Evolutionary conservation across 2,888 invertebrate genomes (phyloP).

Genomic region (Belgica antarctica): DNA sequence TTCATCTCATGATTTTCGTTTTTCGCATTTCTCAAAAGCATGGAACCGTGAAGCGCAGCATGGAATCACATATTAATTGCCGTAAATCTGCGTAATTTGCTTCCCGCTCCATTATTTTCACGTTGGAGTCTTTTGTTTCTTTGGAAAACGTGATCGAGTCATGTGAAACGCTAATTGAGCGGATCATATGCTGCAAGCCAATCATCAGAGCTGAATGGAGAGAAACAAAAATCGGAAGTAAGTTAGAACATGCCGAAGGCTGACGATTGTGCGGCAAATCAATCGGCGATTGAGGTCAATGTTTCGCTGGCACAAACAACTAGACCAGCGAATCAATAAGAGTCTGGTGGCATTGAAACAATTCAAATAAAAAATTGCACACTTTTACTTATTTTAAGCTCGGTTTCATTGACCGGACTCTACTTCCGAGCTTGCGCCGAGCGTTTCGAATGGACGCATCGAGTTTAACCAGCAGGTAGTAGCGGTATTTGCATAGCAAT

Average conservation of each 20-base stretch:
- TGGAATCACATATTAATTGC: no score
- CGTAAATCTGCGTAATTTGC: background rate
- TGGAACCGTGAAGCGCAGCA: background rate
- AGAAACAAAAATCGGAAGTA: background rate
- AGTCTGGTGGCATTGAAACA: constrained; percentile 2
- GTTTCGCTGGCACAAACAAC: background rate
- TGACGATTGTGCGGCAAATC: background rate
- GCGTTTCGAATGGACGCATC: background rate
- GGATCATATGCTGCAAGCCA: background rate
- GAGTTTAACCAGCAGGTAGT: no score
- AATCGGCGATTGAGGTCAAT: background rate
- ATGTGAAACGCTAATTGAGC: background rate
- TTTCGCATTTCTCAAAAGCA: background rate
- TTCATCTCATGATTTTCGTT: background rate
- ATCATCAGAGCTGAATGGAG: background rate
- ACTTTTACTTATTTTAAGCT: background rate
- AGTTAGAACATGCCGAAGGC: background rate
- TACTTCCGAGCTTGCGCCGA: background rate
- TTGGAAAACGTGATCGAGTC: background rate
- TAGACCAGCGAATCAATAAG: background rate
- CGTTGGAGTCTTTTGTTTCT: background rate
- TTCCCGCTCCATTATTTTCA: background rate
- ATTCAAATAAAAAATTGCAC: background rate
- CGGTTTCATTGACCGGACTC: background rate
- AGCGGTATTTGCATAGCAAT: no score